A percentile compares a stretch with the other conserved stretches of the same genome.
Evolutionary conservation across 1,140 invertebrate genomes (phyloP).

Genomic region (Drosophila sturtevanti): DNA sequence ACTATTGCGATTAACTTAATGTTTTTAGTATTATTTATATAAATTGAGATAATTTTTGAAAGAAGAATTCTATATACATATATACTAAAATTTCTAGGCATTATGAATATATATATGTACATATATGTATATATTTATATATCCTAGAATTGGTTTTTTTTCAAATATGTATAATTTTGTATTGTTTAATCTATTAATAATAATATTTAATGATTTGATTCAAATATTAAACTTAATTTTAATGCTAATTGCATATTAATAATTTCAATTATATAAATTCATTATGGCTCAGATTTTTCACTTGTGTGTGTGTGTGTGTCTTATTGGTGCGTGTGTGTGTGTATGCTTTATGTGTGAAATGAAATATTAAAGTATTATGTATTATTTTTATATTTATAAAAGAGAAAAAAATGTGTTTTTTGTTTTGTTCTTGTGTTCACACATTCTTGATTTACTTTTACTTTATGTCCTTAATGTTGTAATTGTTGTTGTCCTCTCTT

Average conservation of each 20-base stretch:
- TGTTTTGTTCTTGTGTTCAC: neutral
- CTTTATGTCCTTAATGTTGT: neutral
- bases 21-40: too few relatives aligned
- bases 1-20: too few relatives aligned
- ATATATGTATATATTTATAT: constrained; percentile 20
- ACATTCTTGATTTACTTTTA: neutral
- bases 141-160: constrained; percentile 64
- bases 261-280: neutral
- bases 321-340: constrained; percentile 16
- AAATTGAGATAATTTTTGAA: too few relatives aligned
- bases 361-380: neutral
- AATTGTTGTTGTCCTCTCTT: neutral
- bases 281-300: neutral
- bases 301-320: neutral
- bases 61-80: too few relatives aligned
- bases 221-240: neutral
- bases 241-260: neutral
- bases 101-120: constrained; percentile 18
- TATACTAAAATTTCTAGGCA: neutral
- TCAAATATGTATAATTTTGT: constrained; percentile 1
- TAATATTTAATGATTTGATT: neutral
- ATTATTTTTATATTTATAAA: neutral
- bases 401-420: neutral
- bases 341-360: constrained; percentile 25
- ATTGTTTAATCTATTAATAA: constrained; percentile 20